Evolutionary conservation across 2,113 vertebrate species (phyloP), one percentile per base, ranked within the genome.

Genomic region (Alexandromys fortis): DNA sequence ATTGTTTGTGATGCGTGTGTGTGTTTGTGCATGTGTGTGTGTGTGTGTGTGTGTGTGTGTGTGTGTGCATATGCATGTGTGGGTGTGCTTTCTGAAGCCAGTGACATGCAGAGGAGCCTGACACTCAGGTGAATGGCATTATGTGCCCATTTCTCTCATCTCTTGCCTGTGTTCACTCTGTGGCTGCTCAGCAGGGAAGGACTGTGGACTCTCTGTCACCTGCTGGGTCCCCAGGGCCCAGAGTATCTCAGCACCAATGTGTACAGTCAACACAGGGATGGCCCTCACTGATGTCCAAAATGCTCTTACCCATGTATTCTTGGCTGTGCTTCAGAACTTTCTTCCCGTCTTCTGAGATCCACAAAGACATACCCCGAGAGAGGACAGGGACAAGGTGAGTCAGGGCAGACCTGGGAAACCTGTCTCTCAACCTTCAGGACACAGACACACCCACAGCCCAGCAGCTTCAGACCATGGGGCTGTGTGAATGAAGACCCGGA

Each of bases 311-410:
- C 98, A 99, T 99, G 97, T 99, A 99, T 87, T 99, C 99, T 95
- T 99, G 99, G 89, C 99, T 99, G 70, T 98, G 98, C 93, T 98
- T 99, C 96, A 99, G 98, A 58, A 99, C 99, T 92, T 99, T 99
- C 70, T 98, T 98, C 89, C 99, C 98, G 35, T 99, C 99, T 87
- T 99, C 95, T 98, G 89, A 99, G 98, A 92, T 99, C 99, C 98
- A 99, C 99, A 97, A 99, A 99, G 73, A 99, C 95, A 33, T 99
- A 99, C 90, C 99, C 99, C 99, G 97, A 65, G 85, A 93, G 61
- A 26, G 35, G 30, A 76, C 28, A 55, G 67, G 0, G 26, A 68
- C n/a, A 89, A 0, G 12, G 12, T 26, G 3, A 17, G 30, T 28
- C 89, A 42, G 0, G 13, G 45, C 82, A 67, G 38, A 26, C 45